phyloP scores from a whole-genome alignment of 1,140 invertebrate species.

The Helicoverpa armigera region DNA sequence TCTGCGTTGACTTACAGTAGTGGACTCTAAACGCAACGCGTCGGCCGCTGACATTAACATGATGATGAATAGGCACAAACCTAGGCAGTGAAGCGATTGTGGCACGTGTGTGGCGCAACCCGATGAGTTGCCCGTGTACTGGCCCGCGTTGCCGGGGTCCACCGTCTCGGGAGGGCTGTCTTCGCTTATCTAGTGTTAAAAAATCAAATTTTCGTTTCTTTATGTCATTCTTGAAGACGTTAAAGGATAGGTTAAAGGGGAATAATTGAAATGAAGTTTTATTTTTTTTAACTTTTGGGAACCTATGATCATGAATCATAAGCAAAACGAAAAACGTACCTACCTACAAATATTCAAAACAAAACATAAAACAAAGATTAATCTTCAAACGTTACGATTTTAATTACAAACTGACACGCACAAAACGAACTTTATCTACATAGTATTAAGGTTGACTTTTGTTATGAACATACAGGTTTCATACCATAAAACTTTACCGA shows the following conservation, averaged over 20 bases:
- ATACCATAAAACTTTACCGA: slow-evolving; percentile 21
- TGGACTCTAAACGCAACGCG: slow-evolving; percentile 51
- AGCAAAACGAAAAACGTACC: too few relatives aligned
- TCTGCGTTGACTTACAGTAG: slow-evolving; percentile 53
- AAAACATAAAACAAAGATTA: background rate
- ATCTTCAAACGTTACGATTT: slow-evolving; percentile 21
- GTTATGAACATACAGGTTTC: slow-evolving; percentile 7
- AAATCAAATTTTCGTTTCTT: slow-evolving; percentile 6
- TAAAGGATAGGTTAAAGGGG: too few relatives aligned
- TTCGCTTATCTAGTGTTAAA: slow-evolving; percentile 70
- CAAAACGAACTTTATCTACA: slow-evolving; percentile 3
- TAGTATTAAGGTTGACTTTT: background rate
- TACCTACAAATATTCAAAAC: too few relatives aligned
- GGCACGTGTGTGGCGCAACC: slow-evolving; percentile 69
- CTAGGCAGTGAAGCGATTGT: slow-evolving; percentile 74
- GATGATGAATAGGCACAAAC: slow-evolving; percentile 81
- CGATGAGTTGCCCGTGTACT: slow-evolving; percentile 57
- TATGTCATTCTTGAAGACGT: background rate
- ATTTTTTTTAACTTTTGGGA: too few relatives aligned
- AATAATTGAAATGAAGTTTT: too few relatives aligned
- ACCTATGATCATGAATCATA: too few relatives aligned
- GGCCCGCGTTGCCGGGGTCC: slow-evolving; percentile 51
- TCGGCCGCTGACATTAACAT: slow-evolving; percentile 67
- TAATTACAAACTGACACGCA: slow-evolving; percentile 11
- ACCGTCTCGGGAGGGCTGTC: slow-evolving; percentile 59